These are phyloP conservation scores for Hyles euphorbiae DNA, from an alignment of 1,140 invertebrate species.

Conservation along the genomic window DNA sequence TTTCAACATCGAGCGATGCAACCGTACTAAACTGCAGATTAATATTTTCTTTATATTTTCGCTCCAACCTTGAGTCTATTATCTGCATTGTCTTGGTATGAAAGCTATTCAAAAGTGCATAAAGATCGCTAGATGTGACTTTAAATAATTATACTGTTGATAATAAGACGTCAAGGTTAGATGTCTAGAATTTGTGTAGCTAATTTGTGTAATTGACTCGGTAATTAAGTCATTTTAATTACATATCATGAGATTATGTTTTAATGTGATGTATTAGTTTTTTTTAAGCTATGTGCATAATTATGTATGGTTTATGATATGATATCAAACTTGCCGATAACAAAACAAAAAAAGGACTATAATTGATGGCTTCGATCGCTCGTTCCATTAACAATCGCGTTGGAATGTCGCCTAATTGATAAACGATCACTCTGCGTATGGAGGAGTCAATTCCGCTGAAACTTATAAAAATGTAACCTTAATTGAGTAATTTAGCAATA, in stretches of 20 bases:
- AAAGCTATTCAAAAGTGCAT: neutral
- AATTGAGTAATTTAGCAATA: conserved; percentile 9
- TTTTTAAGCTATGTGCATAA: too few species aligned
- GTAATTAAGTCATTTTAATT: too few species aligned
- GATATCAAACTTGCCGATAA: too few species aligned
- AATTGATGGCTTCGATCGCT: too few species aligned
- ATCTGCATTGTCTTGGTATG: conserved; percentile 30
- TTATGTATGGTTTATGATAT: too few species aligned
- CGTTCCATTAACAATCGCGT: neutral
- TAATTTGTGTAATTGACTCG: too few species aligned
- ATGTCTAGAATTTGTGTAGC: neutral
- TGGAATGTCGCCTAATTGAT: neutral
- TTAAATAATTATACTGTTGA: neutral
- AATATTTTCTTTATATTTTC: conserved; percentile 26
- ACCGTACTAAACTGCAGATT: conserved; percentile 25
- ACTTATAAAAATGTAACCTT: too few species aligned
- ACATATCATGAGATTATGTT: too few species aligned
- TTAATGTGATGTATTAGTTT: too few species aligned
- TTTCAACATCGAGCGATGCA: conserved; percentile 37
- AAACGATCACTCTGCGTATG: neutral
- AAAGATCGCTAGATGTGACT: neutral
- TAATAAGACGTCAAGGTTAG: neutral
- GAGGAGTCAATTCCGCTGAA: too few species aligned
- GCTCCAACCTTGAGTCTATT: conserved; percentile 35
- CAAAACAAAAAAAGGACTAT: too few species aligned